Evolutionary conservation across 1,140 invertebrate genomes (phyloP), one percentile per base, ranked within the genome.

Genomic region (Drosophila bocki): DNA sequence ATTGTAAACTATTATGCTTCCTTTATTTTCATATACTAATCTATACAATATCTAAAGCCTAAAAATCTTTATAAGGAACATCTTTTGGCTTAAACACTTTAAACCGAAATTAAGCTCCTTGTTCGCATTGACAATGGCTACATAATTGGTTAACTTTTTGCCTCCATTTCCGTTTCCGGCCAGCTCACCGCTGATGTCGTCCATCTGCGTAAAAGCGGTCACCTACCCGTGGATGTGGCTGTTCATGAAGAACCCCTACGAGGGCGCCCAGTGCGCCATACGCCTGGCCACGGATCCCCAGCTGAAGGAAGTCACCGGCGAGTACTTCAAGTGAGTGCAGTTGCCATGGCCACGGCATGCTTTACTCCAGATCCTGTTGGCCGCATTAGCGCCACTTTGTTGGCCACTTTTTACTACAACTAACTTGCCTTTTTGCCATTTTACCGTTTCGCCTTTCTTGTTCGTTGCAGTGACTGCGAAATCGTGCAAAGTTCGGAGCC

Each of bases 221-320:
- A 93, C 95, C 50, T 94, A 93, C 83, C 96, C 95, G 0, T 93
- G 96, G 82, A 92, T 95, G 72, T 96, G 95, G 94, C 86, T 96
- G 13, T 95, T 96, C 81, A 91, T 96, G 51, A 96, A 96, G 92
- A 95, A 94, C 64, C 94, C 95, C 6, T 81, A 88, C 48, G 94
- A 95, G 92, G 96, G 96, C 15, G 94, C 95, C 50, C 95, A 96
- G 88, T 95, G 95, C 32, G 93, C 95, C 47, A 82, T 97, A 44
- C 95, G 94, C 82, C 93, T 94, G 54, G 95, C 95, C 9, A 93
- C 96, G 9, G 94, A 95, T 75, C 93, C 94, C 12, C 92, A 93
- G 45, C 91, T 96, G 51, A 92, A 94, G 51, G 93, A 94, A 69
- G 92, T 94, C 33, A 94, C 94, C 44, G 96, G 96, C 56, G 94